These are phyloP conservation scores for Poecilus cupreus DNA, from an alignment of 2,888 invertebrate genomes.

Conservation along the genomic window DNA sequence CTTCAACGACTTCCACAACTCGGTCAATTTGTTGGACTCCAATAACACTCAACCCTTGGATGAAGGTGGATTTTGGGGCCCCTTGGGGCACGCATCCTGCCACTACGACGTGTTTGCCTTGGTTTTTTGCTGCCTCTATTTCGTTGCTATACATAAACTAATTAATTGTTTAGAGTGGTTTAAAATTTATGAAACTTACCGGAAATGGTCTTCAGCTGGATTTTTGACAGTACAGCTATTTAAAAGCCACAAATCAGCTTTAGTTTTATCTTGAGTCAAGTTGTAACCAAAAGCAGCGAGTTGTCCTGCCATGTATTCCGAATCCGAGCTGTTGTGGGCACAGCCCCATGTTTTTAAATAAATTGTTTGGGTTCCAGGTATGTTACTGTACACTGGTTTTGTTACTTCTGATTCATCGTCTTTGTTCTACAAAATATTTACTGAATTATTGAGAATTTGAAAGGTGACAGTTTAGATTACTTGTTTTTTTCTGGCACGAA, in stretches of 20 bases:
- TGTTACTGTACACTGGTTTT: constrained; percentile 64
- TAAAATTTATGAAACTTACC: constrained; percentile 72
- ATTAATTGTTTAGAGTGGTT: neutral
- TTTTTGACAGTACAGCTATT: constrained; percentile 99
- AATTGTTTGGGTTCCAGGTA: constrained; percentile 85
- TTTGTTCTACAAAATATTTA: constrained; percentile 24
- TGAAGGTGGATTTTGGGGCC: constrained; percentile 82
- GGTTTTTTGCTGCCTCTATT: constrained; percentile 83
- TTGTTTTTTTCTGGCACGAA: constrained; percentile 77
- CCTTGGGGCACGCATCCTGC: constrained; percentile 99
- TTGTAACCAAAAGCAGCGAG: constrained; percentile 91
- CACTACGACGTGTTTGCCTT: constrained; percentile 91
- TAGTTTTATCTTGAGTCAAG: constrained; percentile 85
- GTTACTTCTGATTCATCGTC: constrained; percentile 49
- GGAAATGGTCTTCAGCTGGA: constrained; percentile 96
- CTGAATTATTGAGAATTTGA: neutral
- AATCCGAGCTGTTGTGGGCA: constrained; percentile 97
- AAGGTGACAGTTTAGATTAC: constrained; percentile 17
- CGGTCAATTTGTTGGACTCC: constrained; percentile 99
- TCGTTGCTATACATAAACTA: constrained; percentile 88
- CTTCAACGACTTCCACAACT: constrained; percentile 98
- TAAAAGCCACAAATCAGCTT: constrained; percentile 94
- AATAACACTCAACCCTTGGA: constrained; percentile 91
- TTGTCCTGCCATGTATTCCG: constrained; percentile 99
- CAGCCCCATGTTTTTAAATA: constrained; percentile 98